These are phyloP conservation scores for Hylaea fasciaria DNA, from an alignment of 2,888 invertebrate species.

Conservation along the genomic window DNA sequence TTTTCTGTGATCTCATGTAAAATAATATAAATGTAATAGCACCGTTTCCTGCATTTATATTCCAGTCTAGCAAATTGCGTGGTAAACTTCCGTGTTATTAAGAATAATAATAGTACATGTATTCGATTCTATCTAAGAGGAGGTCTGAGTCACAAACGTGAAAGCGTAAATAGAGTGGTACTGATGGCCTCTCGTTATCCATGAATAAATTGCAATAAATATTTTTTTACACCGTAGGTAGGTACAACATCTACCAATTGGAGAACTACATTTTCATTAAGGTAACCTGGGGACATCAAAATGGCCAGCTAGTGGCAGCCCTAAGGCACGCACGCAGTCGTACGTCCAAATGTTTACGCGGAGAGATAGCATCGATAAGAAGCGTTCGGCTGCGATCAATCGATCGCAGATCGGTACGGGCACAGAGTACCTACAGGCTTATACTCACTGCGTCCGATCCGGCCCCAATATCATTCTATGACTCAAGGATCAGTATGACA, in stretches of 20 bases:
- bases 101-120: not conserved
- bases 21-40: too few relatives aligned
- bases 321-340: constrained; percentile 43
- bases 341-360: constrained; percentile 78
- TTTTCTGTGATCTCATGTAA: too few relatives aligned
- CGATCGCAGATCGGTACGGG: constrained; percentile 47
- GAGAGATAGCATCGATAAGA: constrained; percentile 65
- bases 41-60: too few relatives aligned
- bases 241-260: not conserved
- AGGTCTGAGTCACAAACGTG: too few relatives aligned
- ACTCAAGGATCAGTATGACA: too few relatives aligned
- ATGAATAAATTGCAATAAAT: too few relatives aligned
- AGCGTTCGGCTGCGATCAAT: constrained; percentile 58
- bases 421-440: not conserved
- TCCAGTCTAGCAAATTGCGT: not conserved
- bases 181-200: too few relatives aligned
- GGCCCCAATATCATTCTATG: not conserved
- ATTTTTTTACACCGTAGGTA: not conserved
- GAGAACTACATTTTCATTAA: not conserved
- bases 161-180: too few relatives aligned
- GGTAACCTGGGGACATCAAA: too few relatives aligned
- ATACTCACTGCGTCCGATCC: constrained; percentile 8
- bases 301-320: constrained; percentile 21
- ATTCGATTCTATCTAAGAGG: too few relatives aligned
- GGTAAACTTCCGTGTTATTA: not conserved